Percentiles rank a stretch among this genome's conserved stretches.
Evolutionary conservation across 2,113 vertebrate species (phyloP).

Genomic region (Raja brachyura): DNA sequence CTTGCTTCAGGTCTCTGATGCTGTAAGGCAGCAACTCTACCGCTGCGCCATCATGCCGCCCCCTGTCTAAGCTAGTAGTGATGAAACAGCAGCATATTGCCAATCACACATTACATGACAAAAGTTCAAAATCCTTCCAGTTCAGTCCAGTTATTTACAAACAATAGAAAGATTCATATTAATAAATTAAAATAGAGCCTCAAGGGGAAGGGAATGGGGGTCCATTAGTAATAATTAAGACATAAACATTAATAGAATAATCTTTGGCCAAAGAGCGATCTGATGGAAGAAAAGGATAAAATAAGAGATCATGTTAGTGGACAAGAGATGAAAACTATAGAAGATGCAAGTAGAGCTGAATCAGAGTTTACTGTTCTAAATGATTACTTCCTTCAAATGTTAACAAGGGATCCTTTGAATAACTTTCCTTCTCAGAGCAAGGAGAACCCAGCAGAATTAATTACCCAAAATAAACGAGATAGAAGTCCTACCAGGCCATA

Average conservation of each 20-base stretch:
- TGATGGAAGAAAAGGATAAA: neutral
- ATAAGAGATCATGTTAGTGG: neutral
- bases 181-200: neutral
- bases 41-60: too few relatives aligned
- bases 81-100: too few relatives aligned
- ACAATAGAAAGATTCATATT: neutral
- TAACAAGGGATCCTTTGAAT: neutral
- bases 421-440: neutral
- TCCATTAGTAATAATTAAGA: neutral
- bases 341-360: neutral
- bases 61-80: too few relatives aligned
- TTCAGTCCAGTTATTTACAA: too few relatives aligned
- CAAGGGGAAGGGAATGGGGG: neutral
- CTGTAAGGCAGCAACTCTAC: too few relatives aligned
- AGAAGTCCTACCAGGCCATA: neutral
- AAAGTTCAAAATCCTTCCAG: too few relatives aligned
- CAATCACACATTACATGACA: too few relatives aligned
- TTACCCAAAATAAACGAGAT: conserved; percentile 5
- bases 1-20: too few relatives aligned
- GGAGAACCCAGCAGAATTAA: conserved; percentile 1
- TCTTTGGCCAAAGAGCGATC: neutral
- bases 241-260: neutral
- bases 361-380: neutral
- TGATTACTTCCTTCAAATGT: neutral
- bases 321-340: neutral